A percentile compares a stretch with the other conserved stretches of the same genome.
Conservation (phyloP, 2,797 vertebrate species). For the Muscicapa comitata region DNA sequence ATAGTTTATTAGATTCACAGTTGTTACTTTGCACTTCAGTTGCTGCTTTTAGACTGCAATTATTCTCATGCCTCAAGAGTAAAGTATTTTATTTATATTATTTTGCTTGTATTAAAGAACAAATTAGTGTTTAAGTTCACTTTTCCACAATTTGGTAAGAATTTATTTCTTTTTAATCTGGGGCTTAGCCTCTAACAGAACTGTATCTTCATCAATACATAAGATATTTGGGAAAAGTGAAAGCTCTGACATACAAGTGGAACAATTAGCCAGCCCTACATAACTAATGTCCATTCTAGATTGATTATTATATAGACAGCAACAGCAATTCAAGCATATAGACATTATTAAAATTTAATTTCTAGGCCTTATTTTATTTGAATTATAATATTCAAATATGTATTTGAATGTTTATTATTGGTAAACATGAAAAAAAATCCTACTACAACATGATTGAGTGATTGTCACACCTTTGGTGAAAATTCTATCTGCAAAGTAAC, state of each 20-base stretch:
- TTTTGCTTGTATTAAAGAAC: background rate
- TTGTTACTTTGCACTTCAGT: background rate
- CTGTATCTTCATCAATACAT: background rate
- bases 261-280: background rate
- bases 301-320: background rate
- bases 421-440: background rate
- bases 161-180: background rate
- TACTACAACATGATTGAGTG: background rate
- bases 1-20: slow-evolving; percentile 12
- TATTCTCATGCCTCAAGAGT: background rate
- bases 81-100: background rate
- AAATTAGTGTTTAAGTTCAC: background rate
- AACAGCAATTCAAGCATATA: background rate
- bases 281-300: background rate
- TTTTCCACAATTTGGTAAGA: background rate
- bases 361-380: background rate
- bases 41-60: slow-evolving; percentile 7
- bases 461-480: background rate
- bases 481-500: background rate
- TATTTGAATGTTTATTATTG: background rate
- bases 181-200: background rate
- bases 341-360: background rate
- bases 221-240: background rate
- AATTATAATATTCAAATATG: background rate
- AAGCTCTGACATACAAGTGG: background rate